These are phyloP conservation scores for Psammodynastes pulverulentus DNA, from an alignment of 2,113 vertebrate species.

Conservation along the genomic window DNA sequence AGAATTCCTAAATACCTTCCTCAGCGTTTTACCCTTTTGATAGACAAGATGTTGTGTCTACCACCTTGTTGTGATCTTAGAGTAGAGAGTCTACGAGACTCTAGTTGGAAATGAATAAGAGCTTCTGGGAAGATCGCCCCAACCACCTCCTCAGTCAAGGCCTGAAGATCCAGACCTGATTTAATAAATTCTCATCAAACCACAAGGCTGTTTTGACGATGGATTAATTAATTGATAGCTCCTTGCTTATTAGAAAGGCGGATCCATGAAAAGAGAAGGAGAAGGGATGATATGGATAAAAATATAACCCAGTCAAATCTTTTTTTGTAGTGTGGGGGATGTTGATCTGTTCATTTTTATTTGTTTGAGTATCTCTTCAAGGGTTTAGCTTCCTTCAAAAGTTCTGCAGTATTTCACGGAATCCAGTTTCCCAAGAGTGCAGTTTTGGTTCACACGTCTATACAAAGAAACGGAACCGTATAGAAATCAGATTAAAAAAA, in stretches of 20 bases:
- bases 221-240: neutral
- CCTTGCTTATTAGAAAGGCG: neutral
- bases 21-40: slow-evolving; percentile 26
- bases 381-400: neutral
- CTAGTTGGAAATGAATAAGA: neutral
- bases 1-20: slow-evolving; percentile 42
- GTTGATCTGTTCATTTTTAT: neutral
- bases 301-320: neutral
- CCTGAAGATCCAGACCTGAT: neutral
- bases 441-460: neutral
- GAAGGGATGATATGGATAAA: neutral
- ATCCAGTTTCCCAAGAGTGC: no score
- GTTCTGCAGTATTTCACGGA: no score
- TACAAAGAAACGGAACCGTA: neutral
- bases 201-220: neutral
- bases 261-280: neutral
- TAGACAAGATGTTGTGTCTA: slow-evolving; percentile 12
- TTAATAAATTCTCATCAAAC: neutral
- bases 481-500: no score
- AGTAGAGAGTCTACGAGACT: neutral
- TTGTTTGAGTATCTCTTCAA: neutral
- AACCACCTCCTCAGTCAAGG: no score
- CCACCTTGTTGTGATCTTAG: slow-evolving; percentile 7
- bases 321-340: neutral
- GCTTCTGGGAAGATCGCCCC: neutral